Conservation (phyloP, 2,888 invertebrate genomes). For the Tanypteryx hageni region DNA sequence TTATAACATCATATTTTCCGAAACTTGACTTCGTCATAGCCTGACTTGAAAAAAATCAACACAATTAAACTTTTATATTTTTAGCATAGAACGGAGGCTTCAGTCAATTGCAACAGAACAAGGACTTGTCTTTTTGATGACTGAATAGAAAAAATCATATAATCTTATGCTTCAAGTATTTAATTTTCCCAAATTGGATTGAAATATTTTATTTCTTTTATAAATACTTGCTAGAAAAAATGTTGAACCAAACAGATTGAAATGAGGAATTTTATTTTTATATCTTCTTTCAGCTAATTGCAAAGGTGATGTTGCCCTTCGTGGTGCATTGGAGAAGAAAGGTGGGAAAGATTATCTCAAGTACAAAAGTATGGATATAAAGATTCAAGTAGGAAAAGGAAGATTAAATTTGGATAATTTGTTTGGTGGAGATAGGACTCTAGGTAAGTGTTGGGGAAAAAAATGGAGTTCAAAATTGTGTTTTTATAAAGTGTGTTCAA, state of each 20-base stretch:
- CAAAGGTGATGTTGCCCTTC: conserved; percentile 76
- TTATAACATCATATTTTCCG: too few species aligned
- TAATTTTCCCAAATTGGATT: too few species aligned
- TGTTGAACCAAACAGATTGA: neutral
- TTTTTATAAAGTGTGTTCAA: too few species aligned
- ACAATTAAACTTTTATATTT: too few species aligned
- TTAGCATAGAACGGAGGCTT: too few species aligned
- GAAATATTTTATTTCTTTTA: too few species aligned
- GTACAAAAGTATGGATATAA: conserved; percentile 78
- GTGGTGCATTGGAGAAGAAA: conserved; percentile 73
- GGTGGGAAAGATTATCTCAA: conserved; percentile 77
- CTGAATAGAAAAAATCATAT: too few species aligned
- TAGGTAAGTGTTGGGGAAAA: conserved; percentile 74
- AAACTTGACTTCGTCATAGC: too few species aligned
- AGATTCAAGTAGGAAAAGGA: conserved; percentile 78
- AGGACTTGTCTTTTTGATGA: too few species aligned
- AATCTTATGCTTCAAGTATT: too few species aligned
- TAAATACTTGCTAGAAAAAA: neutral
- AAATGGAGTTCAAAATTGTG: neutral
- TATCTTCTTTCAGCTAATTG: conserved; percentile 74
- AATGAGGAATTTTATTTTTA: neutral
- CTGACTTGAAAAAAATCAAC: too few species aligned
- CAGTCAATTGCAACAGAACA: too few species aligned
- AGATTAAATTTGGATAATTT: conserved; percentile 78
- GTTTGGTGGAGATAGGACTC: conserved; percentile 79